phyloP scores from a whole-genome alignment of 2,113 vertebrate genomes.

The Myiagra hebetior region DNA sequence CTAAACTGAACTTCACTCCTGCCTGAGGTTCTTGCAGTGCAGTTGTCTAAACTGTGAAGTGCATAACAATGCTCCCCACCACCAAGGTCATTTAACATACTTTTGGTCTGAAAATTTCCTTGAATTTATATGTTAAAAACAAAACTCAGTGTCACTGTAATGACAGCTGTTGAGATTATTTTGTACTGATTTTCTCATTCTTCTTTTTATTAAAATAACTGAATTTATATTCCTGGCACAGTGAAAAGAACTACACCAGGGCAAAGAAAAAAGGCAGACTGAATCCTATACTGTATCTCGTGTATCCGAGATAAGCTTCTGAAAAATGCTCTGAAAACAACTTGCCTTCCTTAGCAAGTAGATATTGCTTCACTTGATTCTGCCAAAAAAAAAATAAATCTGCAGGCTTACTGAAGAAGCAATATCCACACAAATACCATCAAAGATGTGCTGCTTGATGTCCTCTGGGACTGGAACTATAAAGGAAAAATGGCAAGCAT shows the following conservation, averaged over 20 bases:
- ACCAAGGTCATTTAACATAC: not conserved
- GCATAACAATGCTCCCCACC: not conserved
- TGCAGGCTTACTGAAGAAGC: not conserved
- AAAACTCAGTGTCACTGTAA: not conserved
- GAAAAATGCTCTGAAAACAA: not conserved
- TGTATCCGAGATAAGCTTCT: not conserved
- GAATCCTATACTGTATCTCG: not conserved
- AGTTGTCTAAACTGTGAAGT: not conserved
- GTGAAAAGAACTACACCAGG: not conserved
- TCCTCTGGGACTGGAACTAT: not conserved
- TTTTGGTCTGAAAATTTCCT: not conserved
- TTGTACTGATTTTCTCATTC: not conserved
- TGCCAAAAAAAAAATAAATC: not conserved
- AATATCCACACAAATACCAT: not conserved
- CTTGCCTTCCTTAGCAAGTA: not conserved
- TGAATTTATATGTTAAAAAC: not conserved
- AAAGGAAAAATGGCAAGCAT: not conserved
- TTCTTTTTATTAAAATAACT: not conserved
- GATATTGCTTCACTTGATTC: not conserved
- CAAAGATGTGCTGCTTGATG: not conserved
- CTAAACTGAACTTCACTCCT: not conserved
- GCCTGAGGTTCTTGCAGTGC: not conserved
- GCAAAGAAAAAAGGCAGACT: not conserved
- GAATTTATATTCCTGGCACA: not conserved
- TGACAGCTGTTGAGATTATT: not conserved